Evolutionary conservation across 2,888 invertebrate species (phyloP).

Genomic region (Matsumyia berberina): DNA sequence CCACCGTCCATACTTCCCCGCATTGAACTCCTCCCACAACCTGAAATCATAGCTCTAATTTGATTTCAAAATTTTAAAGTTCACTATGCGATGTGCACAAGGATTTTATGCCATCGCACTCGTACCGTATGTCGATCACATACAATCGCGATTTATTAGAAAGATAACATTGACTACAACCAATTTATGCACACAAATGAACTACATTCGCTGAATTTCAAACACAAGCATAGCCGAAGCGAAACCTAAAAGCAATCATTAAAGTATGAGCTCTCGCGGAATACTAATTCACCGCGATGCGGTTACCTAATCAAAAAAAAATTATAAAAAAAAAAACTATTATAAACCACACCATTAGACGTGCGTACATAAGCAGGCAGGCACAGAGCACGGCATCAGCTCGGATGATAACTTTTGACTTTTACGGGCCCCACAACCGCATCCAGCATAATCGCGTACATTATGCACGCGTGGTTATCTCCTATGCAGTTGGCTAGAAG

Average conservation of each 20-base stretch:
- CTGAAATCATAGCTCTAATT: conserved; percentile 15
- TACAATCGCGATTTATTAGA: conserved; percentile 68
- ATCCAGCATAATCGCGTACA: conserved; percentile 52
- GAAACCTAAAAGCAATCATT: conserved; percentile 60
- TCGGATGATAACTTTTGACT: conserved; percentile 68
- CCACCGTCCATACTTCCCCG: too few relatives aligned
- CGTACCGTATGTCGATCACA: conserved; percentile 65
- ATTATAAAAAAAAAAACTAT: conserved; percentile 17
- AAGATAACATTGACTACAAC: conserved; percentile 74
- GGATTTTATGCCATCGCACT: conserved; percentile 31
- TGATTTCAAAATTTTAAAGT: conserved; percentile 7
- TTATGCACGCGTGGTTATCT: conserved; percentile 64
- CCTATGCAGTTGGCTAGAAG: conserved; percentile 38
- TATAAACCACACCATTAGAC: conserved; percentile 60
- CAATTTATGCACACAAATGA: conserved; percentile 75
- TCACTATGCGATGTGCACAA: conserved; percentile 13
- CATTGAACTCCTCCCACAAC: too few relatives aligned
- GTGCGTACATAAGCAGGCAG: conserved; percentile 62
- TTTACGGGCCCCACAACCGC: conserved; percentile 57
- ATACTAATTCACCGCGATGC: conserved; percentile 58
- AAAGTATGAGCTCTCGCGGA: conserved; percentile 46
- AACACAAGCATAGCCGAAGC: conserved; percentile 49
- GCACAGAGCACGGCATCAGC: background rate
- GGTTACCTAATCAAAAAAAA: conserved; percentile 72
- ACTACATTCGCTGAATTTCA: conserved; percentile 68